These are phyloP conservation scores for Cyrtonyx montezumae DNA, from an alignment of 2,113 vertebrate genomes.

Conservation along the genomic window DNA sequence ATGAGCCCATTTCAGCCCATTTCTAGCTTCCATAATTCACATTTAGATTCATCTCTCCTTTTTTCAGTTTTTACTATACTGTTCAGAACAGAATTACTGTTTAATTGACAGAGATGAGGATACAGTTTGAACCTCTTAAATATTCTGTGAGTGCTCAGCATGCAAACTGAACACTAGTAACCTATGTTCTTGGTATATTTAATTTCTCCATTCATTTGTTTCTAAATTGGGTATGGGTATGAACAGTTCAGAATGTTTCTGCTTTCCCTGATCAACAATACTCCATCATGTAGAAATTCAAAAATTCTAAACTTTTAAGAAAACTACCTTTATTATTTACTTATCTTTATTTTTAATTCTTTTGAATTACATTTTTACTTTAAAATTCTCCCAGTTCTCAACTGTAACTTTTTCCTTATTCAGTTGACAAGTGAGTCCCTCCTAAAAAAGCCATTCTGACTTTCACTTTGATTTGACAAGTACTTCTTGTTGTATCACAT, in stretches of 20 bases:
- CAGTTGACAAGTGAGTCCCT: neutral
- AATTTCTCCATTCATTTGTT: neutral
- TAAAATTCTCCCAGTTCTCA: rapidly evolving
- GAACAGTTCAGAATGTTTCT: neutral
- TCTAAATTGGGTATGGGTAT: neutral
- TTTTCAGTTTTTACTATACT: neutral
- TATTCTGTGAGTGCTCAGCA: neutral
- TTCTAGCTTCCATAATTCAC: neutral
- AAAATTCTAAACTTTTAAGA: neutral
- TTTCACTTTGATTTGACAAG: neutral
- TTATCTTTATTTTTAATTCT: neutral
- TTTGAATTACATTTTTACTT: neutral
- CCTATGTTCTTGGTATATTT: neutral
- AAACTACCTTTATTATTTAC: rapidly evolving
- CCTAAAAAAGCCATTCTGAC: neutral
- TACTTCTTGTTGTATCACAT: neutral
- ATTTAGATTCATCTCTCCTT: neutral
- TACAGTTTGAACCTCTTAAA: neutral
- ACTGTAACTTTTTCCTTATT: neutral
- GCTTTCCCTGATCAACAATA: neutral
- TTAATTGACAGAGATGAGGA: neutral
- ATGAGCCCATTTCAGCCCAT: neutral
- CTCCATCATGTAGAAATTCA: neutral
- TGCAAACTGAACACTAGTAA: neutral
- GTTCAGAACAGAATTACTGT: neutral